Percentiles rank a stretch among this genome's conserved stretches.
Evolutionary conservation across 1,140 invertebrate genomes (phyloP).

Genomic region (Augochlora pura): DNA sequence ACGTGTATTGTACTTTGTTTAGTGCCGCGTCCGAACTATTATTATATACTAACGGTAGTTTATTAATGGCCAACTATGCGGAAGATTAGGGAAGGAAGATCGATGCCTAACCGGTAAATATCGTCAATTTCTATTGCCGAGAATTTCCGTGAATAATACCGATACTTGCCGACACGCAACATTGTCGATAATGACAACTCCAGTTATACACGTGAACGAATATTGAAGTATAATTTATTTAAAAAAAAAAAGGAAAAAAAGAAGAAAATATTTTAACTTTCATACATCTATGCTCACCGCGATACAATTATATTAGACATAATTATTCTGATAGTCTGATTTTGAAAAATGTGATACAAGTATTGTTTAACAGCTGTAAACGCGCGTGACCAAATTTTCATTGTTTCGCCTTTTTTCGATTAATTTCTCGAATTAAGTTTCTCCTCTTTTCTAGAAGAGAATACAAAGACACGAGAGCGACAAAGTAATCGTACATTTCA

Average conservation of each 20-base stretch:
- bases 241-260: neutral
- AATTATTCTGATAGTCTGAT: constrained; percentile 34
- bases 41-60: too few species aligned
- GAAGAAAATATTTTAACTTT: neutral
- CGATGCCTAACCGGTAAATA: neutral
- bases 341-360: constrained; percentile 33
- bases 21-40: too few species aligned
- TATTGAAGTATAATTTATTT: constrained; percentile 1
- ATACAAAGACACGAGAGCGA: neutral
- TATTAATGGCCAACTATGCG: too few species aligned
- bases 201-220: neutral
- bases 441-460: neutral
- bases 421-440: neutral
- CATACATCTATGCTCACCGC: neutral
- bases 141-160: too few species aligned
- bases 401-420: neutral
- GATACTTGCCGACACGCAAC: too few species aligned
- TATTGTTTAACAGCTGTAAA: constrained; percentile 29
- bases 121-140: neutral
- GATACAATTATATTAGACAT: constrained; percentile 19
- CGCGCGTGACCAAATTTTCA: constrained; percentile 32
- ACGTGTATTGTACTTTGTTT: too few species aligned
- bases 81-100: neutral
- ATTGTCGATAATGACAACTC: neutral
- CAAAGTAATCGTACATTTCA: neutral